Base-by-base conservation (phyloP, 2,113 vertebrate species). In the Thermophis baileyi region DNA sequence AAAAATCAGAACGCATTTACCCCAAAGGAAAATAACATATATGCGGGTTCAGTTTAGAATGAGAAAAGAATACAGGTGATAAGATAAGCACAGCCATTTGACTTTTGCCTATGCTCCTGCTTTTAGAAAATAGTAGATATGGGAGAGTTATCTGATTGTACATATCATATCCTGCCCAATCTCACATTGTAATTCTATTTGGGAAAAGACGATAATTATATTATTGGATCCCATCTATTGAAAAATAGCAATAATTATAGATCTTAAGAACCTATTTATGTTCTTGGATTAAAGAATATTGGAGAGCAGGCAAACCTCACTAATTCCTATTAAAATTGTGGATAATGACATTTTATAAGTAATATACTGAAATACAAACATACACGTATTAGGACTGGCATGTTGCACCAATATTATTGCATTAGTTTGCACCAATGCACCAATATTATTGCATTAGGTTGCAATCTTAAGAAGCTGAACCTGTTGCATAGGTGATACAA, bases 401-500 rank as follows among this genome's bases (percentile, higher is more conserved):
- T 47, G 27, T 30, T 40, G 53, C 18, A 27, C 44, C 54, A 60
- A 22, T 91, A 40, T 85, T 74, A 60, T 6, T n/a, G 44, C 53
- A 49, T 91, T 49, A 16, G 24, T n/a, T 46, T 50, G 47, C 7
- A 69, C 25, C 51, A 3, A 40, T 40, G 53, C 18, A 27, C 44
- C 54, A 60, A 22, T 91, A 40, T 85, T 74, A 60, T 6, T n/a
- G 44, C 53, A 49, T 91, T 49, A 16, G 24, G 47, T 46, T 50
- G 47, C 7, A 69, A 7, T 51, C 46, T 69, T 69, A 53, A 27
- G 12, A 85, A 85, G 44, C 3, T 95, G 93, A 90, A 94, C 89
- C 63, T 95, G 92, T 95, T 93, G 91, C 93, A 93, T 50, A 91
- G 55, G 88, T 91, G 90, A 94, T 81, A 94, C 94, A 89, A 94